Evolutionary conservation across 1,140 invertebrate species (phyloP).

Genomic region (Bombus superbus): DNA sequence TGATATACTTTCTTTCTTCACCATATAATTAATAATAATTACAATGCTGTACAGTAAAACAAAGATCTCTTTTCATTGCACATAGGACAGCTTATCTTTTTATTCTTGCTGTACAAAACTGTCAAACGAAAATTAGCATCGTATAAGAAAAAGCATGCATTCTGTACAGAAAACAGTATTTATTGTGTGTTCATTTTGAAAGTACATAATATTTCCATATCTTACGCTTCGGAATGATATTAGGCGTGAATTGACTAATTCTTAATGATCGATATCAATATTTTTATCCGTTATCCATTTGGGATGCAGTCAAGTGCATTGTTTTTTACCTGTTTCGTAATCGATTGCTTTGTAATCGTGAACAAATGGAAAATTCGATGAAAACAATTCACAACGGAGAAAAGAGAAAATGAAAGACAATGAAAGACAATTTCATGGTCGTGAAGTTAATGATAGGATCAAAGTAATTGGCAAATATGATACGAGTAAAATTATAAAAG

Average conservation of each 20-base stretch:
- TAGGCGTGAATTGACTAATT: too few species aligned
- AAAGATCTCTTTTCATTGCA: not conserved
- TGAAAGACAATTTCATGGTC: not conserved
- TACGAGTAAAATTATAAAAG: not conserved
- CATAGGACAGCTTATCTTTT: not conserved
- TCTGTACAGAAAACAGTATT: not conserved
- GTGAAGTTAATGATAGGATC: not conserved
- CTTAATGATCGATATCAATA: not conserved
- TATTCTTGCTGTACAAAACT: not conserved
- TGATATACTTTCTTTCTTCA: not conserved
- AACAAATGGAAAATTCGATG: not conserved
- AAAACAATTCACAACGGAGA: not conserved
- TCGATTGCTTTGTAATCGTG: not conserved
- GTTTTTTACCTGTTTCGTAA: not conserved
- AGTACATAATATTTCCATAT: not conserved
- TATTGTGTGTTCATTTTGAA: too few species aligned
- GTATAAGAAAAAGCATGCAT: not conserved
- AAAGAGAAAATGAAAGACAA: not conserved
- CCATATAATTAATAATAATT: not conserved
- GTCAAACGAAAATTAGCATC: not conserved
- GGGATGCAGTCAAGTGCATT: not conserved
- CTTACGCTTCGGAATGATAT: not conserved
- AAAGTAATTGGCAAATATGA: not conserved
- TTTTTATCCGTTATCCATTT: not conserved
- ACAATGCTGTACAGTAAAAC: not conserved